A percentile compares a stretch with the other conserved stretches of the same genome.
phyloP scores from a whole-genome alignment of 2,888 invertebrate species.

The Fissipunctia ypsillon region DNA sequence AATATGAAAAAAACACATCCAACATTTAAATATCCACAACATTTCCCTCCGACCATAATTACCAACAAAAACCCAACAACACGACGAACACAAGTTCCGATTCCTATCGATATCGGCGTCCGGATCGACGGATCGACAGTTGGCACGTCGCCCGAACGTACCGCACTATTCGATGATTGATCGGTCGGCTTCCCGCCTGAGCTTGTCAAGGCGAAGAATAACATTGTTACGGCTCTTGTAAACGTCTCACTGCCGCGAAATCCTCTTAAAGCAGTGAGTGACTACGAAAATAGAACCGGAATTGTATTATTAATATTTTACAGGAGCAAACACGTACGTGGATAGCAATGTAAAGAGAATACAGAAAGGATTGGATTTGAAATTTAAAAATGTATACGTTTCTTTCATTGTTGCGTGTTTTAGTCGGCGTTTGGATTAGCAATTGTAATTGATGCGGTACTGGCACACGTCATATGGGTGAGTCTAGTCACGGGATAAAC shows the following conservation, averaged over 20 bases:
- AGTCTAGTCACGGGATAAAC: conserved; percentile 39
- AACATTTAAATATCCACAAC: conserved; percentile 6
- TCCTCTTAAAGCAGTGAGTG: conserved; percentile 81
- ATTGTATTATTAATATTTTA: conserved; percentile 70
- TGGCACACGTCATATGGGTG: conserved; percentile 28
- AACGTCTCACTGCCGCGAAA: conserved; percentile 84
- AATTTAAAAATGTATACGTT: conserved; percentile 58
- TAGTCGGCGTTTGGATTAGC: conserved; percentile 57
- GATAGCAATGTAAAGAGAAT: conserved; percentile 57
- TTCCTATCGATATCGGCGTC: conserved; percentile 64
- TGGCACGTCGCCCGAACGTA: conserved; percentile 68
- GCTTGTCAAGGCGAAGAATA: conserved; percentile 88
- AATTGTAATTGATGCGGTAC: conserved; percentile 59
- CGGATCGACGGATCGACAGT: conserved; percentile 74
- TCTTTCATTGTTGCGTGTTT: conserved; percentile 46
- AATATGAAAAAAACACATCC: background rate
- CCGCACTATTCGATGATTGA: conserved; percentile 86
- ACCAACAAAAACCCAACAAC: conserved; percentile 43
- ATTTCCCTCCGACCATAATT: conserved; percentile 32
- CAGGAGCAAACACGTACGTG: conserved; percentile 46
- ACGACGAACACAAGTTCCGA: conserved; percentile 43
- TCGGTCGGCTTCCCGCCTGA: conserved; percentile 80
- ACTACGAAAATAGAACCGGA: conserved; percentile 68
- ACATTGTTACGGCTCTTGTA: conserved; percentile 88
- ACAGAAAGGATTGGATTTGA: conserved; percentile 62